Evolutionary conservation across 1,140 invertebrate species (phyloP).

Genomic region (Anastrepha obliqua): DNA sequence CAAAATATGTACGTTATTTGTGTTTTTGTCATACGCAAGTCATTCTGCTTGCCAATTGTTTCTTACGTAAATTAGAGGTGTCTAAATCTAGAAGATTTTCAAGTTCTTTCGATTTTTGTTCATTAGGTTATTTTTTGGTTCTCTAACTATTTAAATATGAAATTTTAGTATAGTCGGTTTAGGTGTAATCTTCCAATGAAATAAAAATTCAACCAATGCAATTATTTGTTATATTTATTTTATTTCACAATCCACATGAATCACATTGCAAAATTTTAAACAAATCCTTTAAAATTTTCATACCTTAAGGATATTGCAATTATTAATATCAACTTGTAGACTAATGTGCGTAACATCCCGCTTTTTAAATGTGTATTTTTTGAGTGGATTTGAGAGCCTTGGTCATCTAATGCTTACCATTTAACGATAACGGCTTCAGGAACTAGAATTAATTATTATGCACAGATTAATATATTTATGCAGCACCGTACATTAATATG

Average conservation of each 20-base stretch:
- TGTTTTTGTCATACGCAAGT: too few species aligned
- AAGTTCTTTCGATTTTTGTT: too few species aligned
- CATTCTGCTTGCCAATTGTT: too few species aligned
- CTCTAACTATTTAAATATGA: too few species aligned
- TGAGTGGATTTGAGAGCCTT: neutral
- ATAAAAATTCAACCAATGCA: constrained; percentile 20
- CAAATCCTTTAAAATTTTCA: constrained; percentile 1
- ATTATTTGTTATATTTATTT: constrained; percentile 39
- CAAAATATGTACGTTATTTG: too few species aligned
- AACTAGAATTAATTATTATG: constrained; percentile 46
- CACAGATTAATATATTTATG: constrained; percentile 23
- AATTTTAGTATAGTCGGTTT: too few species aligned
- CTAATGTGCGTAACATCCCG: constrained; percentile 11
- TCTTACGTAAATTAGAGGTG: too few species aligned
- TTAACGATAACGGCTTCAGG: constrained; percentile 30
- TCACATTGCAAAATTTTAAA: constrained; percentile 45
- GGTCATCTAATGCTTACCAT: constrained; percentile 38
- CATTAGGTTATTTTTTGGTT: too few species aligned
- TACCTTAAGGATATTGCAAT: neutral
- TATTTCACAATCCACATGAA: constrained; percentile 48
- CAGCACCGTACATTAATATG: neutral
- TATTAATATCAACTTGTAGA: constrained; percentile 12
- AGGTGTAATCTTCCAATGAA: neutral
- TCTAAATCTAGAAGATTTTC: too few species aligned
- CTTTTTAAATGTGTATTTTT: constrained; percentile 1